A percentile compares a stretch with the other conserved stretches of the same genome.
Evolutionary conservation across 2,888 invertebrate genomes (phyloP).

Genomic region (Pandemis cinnamomeana): DNA sequence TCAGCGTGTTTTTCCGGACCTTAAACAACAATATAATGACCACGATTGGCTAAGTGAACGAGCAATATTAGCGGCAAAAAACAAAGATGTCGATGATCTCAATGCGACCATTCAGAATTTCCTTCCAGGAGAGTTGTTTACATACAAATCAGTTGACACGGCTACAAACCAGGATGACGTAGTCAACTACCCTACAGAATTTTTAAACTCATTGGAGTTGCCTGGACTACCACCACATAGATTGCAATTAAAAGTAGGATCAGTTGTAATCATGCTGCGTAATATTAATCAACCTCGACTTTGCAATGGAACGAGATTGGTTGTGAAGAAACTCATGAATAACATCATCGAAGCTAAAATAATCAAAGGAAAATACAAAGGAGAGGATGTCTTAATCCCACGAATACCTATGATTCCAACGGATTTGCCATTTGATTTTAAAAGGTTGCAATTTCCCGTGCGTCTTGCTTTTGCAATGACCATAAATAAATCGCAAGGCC

Average conservation of each 20-base stretch:
- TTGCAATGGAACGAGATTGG: constrained; percentile 45
- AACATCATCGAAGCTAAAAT: constrained; percentile 44
- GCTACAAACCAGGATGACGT: constrained; percentile 15
- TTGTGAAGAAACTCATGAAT: constrained; percentile 45
- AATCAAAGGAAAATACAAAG: constrained; percentile 43
- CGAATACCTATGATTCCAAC: constrained; percentile 47
- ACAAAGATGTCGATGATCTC: constrained; percentile 10
- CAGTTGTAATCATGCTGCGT: constrained; percentile 46
- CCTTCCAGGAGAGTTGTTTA: too few species aligned
- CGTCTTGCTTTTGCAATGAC: constrained; percentile 46
- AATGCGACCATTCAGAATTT: too few species aligned
- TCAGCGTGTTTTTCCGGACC: constrained; percentile 38
- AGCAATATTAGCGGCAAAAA: constrained; percentile 33
- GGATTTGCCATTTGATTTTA: constrained; percentile 43
- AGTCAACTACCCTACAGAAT: constrained; percentile 52
- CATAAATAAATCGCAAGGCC: constrained; percentile 48
- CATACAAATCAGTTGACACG: too few species aligned
- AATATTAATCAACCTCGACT: constrained; percentile 48
- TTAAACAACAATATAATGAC: constrained; percentile 8
- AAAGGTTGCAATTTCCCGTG: constrained; percentile 47
- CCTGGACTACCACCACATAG: constrained; percentile 40
- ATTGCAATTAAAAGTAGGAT: constrained; percentile 38
- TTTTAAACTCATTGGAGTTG: constrained; percentile 38
- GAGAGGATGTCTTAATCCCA: constrained; percentile 42
- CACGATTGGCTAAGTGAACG: constrained; percentile 12